Evolutionary conservation across 1,140 invertebrate genomes (phyloP), one percentile per base, ranked within the genome.

Genomic region (Littorina saxatilis): DNA sequence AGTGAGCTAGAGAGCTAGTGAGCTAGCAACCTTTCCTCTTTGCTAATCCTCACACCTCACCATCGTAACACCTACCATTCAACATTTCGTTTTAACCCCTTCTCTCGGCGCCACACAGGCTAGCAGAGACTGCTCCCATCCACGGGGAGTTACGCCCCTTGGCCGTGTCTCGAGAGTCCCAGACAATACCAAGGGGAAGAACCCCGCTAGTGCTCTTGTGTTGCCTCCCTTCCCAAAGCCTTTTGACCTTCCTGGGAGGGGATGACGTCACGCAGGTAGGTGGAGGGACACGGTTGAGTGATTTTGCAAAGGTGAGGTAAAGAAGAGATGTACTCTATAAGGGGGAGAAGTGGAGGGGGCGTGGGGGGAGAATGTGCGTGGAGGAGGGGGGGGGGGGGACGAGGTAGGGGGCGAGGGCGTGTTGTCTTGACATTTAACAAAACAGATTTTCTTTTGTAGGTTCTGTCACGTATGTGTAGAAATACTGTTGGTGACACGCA

Each of bases 111-210:
- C 58, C 58, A 29, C 7, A 9, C 5, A 13, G 58, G 58, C 58
- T 61, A 61, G 58, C 58, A 61, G 58, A 61, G 58, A 61, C 58
- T 61, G 7, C 58, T 23, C 20, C 58, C 20, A 29, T n/a, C 58
- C 58, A 29, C 58, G 58, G 43, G 58, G 58, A 61, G 58, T 61
- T 61, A 61, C 58, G 58, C 58, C 58, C 58, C 58, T 61, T 61
- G 9, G 58, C 58, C 27, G 20, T 61, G 58, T 23, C 27, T 29
- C 27, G 20, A 23, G 58, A 7, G 23, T n/a, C 58, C 27, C 58
- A 61, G 20, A 61, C 58, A 61, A 61, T 61, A 61, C 58, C 7
- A 9, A 23, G 9, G 20, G 27, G 58, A 23, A 61, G 58, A 47
- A 47, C 43, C 43, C 43, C 5, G 43, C 43, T 47, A 47, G 43